phyloP scores from a whole-genome alignment of 2,888 invertebrate genomes.

The Temnothorax rugatulus region DNA sequence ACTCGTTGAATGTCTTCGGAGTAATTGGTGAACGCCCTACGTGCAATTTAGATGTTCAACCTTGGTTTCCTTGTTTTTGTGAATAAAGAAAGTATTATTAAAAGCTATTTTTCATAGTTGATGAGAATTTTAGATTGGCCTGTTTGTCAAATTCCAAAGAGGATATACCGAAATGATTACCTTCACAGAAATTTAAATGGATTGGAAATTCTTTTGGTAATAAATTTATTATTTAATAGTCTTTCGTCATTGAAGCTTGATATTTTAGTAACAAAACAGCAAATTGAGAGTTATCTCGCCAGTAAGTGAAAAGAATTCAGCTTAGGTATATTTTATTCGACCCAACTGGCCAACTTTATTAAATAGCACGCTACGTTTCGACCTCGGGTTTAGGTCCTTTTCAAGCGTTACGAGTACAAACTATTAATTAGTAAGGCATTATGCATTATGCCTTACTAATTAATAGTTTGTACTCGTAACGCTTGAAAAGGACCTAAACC shows the following conservation, averaged over 20 bases:
- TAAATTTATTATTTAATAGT: slow-evolving; percentile 1
- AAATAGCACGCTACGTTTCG: too few species aligned
- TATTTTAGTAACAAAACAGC: neutral
- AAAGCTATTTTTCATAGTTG: neutral
- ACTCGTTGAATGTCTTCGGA: slow-evolving; percentile 26
- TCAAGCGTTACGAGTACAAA: too few species aligned
- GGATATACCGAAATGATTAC: neutral
- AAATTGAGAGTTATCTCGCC: too few species aligned
- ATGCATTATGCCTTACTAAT: too few species aligned
- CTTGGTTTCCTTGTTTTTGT: neutral
- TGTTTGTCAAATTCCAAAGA: neutral
- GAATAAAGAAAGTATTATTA: slow-evolving; percentile 18
- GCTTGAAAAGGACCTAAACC: too few species aligned
- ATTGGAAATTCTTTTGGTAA: neutral
- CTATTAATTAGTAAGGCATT: too few species aligned
- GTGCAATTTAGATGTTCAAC: slow-evolving; percentile 6
- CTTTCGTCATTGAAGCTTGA: too few species aligned
- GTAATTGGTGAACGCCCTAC: neutral
- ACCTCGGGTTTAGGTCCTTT: too few species aligned
- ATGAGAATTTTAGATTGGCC: neutral
- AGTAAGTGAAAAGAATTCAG: too few species aligned
- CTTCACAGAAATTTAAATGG: neutral
- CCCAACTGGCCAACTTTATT: too few species aligned
- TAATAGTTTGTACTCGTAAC: too few species aligned
- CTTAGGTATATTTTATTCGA: too few species aligned